A percentile compares a stretch with the other conserved stretches of the same genome.
Evolutionary conservation across 2,113 vertebrate genomes (phyloP).

Genomic region (Alligator mississippiensis): DNA sequence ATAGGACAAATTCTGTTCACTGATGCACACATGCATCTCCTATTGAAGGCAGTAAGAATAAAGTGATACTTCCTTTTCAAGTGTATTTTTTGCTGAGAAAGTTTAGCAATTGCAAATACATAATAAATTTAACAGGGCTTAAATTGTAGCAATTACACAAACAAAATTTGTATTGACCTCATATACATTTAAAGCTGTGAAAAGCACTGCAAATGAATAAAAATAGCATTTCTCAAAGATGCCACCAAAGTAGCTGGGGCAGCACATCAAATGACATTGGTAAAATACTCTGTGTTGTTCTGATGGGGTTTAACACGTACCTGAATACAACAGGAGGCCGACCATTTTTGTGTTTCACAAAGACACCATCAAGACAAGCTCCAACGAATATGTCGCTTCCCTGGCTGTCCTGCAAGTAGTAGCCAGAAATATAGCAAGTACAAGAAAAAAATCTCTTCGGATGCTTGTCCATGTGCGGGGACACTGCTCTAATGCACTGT

Average conservation of each 20-base stretch:
- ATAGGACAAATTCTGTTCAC: not conserved
- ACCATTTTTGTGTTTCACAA: conserved; percentile 95
- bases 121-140: not conserved
- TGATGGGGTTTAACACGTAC: conserved; percentile 69
- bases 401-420: conserved; percentile 88
- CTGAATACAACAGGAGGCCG: conserved; percentile 90
- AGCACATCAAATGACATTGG: not conserved
- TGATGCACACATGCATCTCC: not conserved
- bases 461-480: not conserved
- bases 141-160: not conserved
- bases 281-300: not conserved
- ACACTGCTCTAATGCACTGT: too few relatives aligned
- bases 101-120: not conserved
- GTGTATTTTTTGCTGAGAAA: not conserved
- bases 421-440: not conserved
- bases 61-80: not conserved
- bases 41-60: not conserved
- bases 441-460: not conserved
- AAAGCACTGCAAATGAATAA: not conserved
- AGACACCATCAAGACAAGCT: conserved; percentile 94
- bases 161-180: not conserved
- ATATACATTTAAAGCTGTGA: too few relatives aligned
- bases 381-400: conserved; percentile 92
- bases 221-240: not conserved
- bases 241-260: not conserved